Conservation (phyloP, 2,113 vertebrate genomes). For the Embiotoca jacksoni region DNA sequence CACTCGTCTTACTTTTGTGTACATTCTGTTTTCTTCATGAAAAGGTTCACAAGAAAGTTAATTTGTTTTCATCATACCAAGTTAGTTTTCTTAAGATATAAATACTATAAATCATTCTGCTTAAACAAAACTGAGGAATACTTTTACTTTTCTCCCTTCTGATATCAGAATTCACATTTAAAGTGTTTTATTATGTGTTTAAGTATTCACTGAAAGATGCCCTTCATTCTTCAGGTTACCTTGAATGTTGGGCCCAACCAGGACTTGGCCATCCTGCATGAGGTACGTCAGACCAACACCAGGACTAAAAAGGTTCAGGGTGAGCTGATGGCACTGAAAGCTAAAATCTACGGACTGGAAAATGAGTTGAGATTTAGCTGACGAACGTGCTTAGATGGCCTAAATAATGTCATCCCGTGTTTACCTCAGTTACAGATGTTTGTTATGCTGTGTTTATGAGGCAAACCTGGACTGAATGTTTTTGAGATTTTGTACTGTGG, state of each 20-base stretch:
- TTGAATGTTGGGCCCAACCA: conserved; percentile 88
- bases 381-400: conserved; percentile 36
- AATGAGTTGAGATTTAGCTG: conserved; percentile 90
- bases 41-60: too few species aligned
- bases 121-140: not conserved
- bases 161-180: not conserved
- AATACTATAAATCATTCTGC: not conserved
- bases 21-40: not conserved
- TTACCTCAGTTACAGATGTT: not conserved
- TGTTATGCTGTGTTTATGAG: conserved; percentile 10
- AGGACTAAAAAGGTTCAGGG: conserved; percentile 90
- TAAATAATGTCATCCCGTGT: not conserved
- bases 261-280: conserved; percentile 91
- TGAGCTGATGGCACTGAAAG: conserved; percentile 91
- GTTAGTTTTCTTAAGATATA: not conserved
- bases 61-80: not conserved
- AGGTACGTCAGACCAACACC: conserved; percentile 89
- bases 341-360: conserved; percentile 93
- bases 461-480: conserved; percentile 6
- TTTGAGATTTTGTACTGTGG: conserved; percentile 26
- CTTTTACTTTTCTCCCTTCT: not conserved
- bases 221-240: conserved; percentile 84
- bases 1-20: not conserved
- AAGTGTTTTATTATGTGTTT: not conserved
- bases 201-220: not conserved